Percentiles rank a stretch among this genome's conserved stretches.
phyloP scores from a whole-genome alignment of 2,888 invertebrate genomes.

The Agrotis puta region DNA sequence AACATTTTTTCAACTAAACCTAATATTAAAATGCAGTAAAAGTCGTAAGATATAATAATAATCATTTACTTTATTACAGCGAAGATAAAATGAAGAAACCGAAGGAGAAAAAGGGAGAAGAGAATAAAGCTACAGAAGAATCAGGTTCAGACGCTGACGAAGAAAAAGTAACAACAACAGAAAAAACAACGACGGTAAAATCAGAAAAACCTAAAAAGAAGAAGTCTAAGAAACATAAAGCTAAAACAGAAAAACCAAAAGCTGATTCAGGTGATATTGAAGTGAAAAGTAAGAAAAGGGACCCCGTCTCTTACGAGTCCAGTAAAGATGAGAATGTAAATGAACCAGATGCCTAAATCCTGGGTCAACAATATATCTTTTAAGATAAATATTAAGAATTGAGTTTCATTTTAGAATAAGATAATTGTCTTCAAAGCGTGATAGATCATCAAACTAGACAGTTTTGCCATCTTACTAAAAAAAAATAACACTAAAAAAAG shows the following conservation, averaged over 20 bases:
- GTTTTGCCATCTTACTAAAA: too few species aligned
- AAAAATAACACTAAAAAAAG: too few species aligned
- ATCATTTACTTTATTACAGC: slow-evolving; percentile 22
- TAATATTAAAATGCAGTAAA: neutral
- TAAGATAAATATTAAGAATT: slow-evolving; percentile 29
- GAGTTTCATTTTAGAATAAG: slow-evolving; percentile 44
- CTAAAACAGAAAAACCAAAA: slow-evolving; percentile 53
- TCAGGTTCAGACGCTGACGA: slow-evolving; percentile 56
- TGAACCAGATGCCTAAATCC: slow-evolving; percentile 78
- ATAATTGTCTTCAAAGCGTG: neutral
- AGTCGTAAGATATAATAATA: neutral
- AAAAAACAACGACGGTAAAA: slow-evolving; percentile 58
- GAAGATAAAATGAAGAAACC: slow-evolving; percentile 26
- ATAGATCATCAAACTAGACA: neutral
- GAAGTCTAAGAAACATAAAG: slow-evolving; percentile 61
- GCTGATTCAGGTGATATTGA: slow-evolving; percentile 42
- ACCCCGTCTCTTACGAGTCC: slow-evolving; percentile 81
- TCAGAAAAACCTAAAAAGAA: slow-evolving; percentile 60
- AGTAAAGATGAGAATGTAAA: slow-evolving; percentile 85
- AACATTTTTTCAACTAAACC: neutral
- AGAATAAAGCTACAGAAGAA: slow-evolving; percentile 10
- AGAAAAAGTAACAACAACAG: slow-evolving; percentile 52
- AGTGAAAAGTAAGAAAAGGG: slow-evolving; percentile 48
- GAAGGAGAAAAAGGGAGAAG: slow-evolving; percentile 35
- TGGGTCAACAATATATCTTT: slow-evolving; percentile 64